These are phyloP conservation scores for Setipinna tenuifilis DNA, from an alignment of 2,797 vertebrate species.

Conservation along the genomic window DNA sequence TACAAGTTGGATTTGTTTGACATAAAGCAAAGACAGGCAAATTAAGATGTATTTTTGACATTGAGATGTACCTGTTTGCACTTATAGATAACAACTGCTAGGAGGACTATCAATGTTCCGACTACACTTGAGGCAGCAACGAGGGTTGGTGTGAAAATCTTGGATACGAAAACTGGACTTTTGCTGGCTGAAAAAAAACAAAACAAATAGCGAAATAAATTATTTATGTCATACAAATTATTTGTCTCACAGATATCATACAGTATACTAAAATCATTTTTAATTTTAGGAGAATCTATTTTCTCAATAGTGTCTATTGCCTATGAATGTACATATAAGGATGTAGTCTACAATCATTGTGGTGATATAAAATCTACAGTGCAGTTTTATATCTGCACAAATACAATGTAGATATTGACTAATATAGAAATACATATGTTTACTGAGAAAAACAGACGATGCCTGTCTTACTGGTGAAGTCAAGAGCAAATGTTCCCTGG, in stretches of 20 bases:
- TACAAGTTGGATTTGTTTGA: not conserved
- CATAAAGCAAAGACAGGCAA: not conserved
- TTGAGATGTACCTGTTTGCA: constrained; percentile 81
- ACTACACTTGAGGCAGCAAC: constrained; percentile 58
- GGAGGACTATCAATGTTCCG: constrained; percentile 74
- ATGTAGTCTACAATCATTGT: no score
- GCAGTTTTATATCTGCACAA: no score
- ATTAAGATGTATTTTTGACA: not conserved
- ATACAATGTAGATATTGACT: not conserved
- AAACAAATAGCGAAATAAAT: not conserved
- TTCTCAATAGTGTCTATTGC: no score
- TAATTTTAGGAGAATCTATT: no score
- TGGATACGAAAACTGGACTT: not conserved
- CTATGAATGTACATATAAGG: no score
- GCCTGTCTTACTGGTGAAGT: constrained; percentile 49
- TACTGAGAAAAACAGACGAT: not conserved
- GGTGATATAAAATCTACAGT: no score
- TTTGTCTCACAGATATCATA: not conserved
- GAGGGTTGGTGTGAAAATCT: constrained; percentile 66
- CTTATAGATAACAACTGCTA: constrained; percentile 83
- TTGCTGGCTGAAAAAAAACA: not conserved
- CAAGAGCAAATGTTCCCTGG: constrained; percentile 49
- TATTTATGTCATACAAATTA: not conserved
- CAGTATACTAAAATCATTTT: not conserved
- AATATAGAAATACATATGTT: not conserved